Evolutionary conservation across 1,140 invertebrate species (phyloP), one percentile per base, ranked within the genome.

Genomic region (Cherax destructor): DNA sequence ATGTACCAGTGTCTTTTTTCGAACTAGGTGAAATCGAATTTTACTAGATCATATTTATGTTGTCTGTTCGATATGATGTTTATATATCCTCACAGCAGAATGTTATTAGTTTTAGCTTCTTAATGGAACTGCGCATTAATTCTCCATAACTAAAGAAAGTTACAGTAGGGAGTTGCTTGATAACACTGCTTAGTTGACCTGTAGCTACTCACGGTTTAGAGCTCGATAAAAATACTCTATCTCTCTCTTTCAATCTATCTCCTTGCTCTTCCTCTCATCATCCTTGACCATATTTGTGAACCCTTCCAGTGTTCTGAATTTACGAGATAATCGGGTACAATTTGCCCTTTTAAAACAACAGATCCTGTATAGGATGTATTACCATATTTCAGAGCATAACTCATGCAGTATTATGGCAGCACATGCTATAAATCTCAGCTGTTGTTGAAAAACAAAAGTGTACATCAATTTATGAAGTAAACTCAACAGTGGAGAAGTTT

Each of bases 11-110:
- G 61, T 88, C 52, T 88, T 80, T 61, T 88, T 88, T 80, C 86
- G 30, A 77, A 56, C 50, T 88, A 88, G 86, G 77, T 79, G 86
- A 88, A 88, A 88, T 88, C 77, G 86, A 78, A 88, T 78, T 88
- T 88, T 69, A 88, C 86, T 88, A 85, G 83, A 88, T 88, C 74
- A 79, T 88, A 88, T 88, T 88, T 88, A 88, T 88, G 86, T 88
- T 88, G 86, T 88, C 86, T 88, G 86, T 88, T 88, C 86, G 80
- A 88, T 88, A 88, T 61, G 78, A 88, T 88, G 86, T 88, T 88
- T 88, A 79, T 88, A 88, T 88, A 80, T 79, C 77, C 86, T 88
- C 30, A 88, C 76, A 79, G 30, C 86, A 79, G 86, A 88, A 88
- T 88, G 86, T 88, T 88, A 88, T 88, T 88, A 88, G 86, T 88